Percentiles rank a stretch among this genome's conserved stretches.
phyloP scores from a whole-genome alignment of 1,140 invertebrate genomes.

The Trichomalopsis sarcophagae region DNA sequence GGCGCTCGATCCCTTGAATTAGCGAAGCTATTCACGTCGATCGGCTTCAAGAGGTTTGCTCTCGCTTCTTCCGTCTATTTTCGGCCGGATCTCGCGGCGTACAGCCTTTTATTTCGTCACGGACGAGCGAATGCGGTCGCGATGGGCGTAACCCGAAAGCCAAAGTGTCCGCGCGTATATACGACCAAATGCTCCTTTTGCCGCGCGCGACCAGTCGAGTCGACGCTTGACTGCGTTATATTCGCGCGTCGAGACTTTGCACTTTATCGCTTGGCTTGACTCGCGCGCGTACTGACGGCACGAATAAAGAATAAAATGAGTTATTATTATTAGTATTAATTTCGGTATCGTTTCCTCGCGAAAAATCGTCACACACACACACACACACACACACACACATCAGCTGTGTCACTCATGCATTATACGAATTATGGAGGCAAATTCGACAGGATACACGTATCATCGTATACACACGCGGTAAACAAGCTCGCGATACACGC shows the following conservation, averaged over 20 bases:
- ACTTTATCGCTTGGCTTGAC: background rate
- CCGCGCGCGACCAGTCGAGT: conserved; percentile 24
- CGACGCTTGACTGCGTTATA: background rate
- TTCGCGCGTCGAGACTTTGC: background rate
- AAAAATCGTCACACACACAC: no score
- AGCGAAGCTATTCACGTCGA: conserved; percentile 31
- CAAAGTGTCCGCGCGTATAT: conserved; percentile 39
- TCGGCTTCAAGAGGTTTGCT: conserved; percentile 28
- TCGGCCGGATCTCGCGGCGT: conserved; percentile 18
- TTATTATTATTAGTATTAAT: no score
- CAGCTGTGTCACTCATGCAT: conserved; percentile 49
- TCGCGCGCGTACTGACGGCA: background rate
- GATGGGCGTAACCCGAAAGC: conserved; percentile 66
- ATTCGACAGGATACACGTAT: conserved; percentile 32
- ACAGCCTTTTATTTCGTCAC: conserved; percentile 62
- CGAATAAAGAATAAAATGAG: background rate
- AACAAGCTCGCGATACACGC: conserved; percentile 39
- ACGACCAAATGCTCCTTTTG: conserved; percentile 44
- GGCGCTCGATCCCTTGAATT: conserved; percentile 39
- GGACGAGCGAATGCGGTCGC: conserved; percentile 68
- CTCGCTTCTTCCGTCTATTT: conserved; percentile 40
- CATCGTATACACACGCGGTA: conserved; percentile 15
- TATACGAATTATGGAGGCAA: conserved; percentile 34
- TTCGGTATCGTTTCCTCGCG: no score
- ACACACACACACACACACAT: no score